Evolutionary conservation across 2,113 vertebrate species (phyloP).

Genomic region (Marmota flaviventris): DNA sequence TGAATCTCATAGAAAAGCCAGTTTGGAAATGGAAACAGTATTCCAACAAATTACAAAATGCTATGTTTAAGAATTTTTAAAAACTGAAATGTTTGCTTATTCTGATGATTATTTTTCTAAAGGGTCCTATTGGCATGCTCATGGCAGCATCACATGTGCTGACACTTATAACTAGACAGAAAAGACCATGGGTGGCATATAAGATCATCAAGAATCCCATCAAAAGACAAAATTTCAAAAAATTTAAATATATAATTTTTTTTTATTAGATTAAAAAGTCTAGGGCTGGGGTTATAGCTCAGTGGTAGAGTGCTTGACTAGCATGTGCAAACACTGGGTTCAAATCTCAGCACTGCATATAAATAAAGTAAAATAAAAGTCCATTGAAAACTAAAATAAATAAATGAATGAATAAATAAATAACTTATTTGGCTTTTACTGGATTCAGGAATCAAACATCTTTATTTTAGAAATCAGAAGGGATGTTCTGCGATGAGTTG

Average conservation of each 20-base stretch:
- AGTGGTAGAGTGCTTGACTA: no score
- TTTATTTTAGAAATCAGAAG: background rate
- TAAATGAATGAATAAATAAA: no score
- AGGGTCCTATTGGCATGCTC: background rate
- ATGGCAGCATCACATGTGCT: background rate
- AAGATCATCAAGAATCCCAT: background rate
- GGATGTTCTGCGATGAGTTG: background rate
- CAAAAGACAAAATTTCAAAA: background rate
- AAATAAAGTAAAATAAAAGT: no score
- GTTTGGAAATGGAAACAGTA: slow-evolving; percentile 15
- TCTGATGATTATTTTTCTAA: background rate
- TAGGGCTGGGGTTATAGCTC: no score
- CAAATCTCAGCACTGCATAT: no score
- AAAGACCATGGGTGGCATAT: background rate
- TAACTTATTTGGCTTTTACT: background rate
- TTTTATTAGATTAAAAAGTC: background rate
- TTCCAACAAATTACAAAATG: background rate
- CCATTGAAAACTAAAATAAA: no score
- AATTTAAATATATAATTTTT: background rate
- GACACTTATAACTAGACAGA: background rate
- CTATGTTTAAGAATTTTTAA: background rate
- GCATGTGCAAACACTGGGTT: no score
- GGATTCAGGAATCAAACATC: background rate
- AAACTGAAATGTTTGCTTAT: background rate
- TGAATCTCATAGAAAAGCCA: background rate